Base-by-base conservation (phyloP, 2,888 invertebrate genomes). In the Cheilosia impressa region DNA sequence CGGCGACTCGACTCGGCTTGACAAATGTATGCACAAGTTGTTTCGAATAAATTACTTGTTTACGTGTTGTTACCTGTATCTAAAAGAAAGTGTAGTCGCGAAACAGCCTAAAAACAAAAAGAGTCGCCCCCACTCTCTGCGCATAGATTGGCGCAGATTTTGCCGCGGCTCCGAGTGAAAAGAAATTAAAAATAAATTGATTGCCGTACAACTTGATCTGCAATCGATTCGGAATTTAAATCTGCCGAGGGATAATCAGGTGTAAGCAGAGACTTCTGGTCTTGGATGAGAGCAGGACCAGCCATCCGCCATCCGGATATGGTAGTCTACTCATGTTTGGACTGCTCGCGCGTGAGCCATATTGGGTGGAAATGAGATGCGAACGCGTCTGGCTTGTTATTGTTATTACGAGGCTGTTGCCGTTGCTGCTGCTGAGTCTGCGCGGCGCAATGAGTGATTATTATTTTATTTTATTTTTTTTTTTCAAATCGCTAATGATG, bases 71-170 rank as follows among this genome's bases (percentile, higher is more conserved):
- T 80, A 75, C 75, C 60, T 69, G 80, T 80, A 75, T 80, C 60
- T 71, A 85, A 85, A 85, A 85, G 84, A 85, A 85, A 85, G 84
- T 85, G 75, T 66, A 66, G 58, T 52, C 41, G n/a, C 50, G 34
- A 68, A 52, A 57, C 57, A 65, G 63, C 34, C 52, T 63, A 75
- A 65, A 75, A 38, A 55, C 10, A 31, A 41, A 57, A 24, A 52
- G 17, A 50, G 9, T 19, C 19, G 38, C 13, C 22, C 22, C n/a
- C 52, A 53, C 24, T 17, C 5, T 17, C 22, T 19, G 19, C 22
- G 19, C 50, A 50, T 52, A 10, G 52, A 6, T 52, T 34, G 43
- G 50, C 15, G 62, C 52, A 62, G 60, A 72, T 72, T 43, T 52
- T 72, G 55, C 63, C 55, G 63, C 17, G 76, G 43, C 50, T 31